phyloP scores from a whole-genome alignment of 2,797 vertebrate genomes.

The Tolypeutes matacus region DNA sequence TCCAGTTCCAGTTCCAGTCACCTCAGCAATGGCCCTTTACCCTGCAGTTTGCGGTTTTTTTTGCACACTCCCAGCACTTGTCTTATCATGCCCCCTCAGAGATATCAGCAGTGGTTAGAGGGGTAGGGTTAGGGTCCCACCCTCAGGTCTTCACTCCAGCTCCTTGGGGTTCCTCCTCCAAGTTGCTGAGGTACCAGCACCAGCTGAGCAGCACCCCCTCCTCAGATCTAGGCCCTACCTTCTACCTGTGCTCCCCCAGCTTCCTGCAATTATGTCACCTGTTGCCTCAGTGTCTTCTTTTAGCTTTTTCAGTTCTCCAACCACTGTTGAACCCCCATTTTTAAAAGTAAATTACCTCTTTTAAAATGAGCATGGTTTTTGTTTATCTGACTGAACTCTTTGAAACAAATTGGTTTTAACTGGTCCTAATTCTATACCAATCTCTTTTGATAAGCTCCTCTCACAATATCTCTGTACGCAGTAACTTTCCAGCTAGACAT shows the following conservation, averaged over 20 bases:
- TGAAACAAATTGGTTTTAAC: not conserved
- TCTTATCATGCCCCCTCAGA: not conserved
- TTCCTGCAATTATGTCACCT: not conserved
- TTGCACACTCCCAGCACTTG: not conserved
- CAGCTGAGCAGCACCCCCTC: not conserved
- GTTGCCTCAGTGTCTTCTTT: not conserved
- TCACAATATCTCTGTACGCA: not conserved
- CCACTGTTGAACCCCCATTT: not conserved
- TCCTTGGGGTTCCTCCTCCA: not conserved
- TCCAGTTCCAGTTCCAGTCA: not conserved
- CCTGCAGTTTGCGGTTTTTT: not conserved
- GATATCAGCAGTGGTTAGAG: not conserved
- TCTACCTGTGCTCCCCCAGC: too few relatives aligned
- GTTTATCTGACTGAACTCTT: slow-evolving; percentile 5
- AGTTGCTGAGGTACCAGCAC: not conserved
- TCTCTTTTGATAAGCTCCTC: not conserved
- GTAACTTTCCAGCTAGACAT: not conserved
- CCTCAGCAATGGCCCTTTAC: not conserved
- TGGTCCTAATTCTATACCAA: not conserved
- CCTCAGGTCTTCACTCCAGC: not conserved
- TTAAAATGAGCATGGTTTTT: not conserved
- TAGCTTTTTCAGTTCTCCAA: not conserved
- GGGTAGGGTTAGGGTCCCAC: not conserved
- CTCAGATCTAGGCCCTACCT: not conserved
- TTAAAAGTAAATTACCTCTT: not conserved